These are phyloP conservation scores for Enoplosus armatus DNA, from an alignment of 2,797 vertebrate species.

Conservation along the genomic window DNA sequence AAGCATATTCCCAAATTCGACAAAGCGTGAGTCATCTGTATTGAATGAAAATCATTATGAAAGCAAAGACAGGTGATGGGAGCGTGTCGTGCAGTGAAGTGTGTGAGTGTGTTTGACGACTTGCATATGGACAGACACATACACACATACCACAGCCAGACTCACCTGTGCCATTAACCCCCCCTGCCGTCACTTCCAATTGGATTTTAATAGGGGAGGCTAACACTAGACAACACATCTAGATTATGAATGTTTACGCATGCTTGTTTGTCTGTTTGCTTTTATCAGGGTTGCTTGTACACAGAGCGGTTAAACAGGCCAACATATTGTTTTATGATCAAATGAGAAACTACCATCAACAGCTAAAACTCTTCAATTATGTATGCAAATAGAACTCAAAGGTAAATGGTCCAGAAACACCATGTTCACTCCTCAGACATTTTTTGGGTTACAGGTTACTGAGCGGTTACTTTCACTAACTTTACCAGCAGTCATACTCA, in stretches of 20 bases:
- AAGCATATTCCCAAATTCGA: neutral
- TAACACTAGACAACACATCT: neutral
- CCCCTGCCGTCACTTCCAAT: neutral
- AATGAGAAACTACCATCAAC: neutral
- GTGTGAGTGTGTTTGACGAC: slow-evolving; percentile 21
- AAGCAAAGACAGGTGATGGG: slow-evolving; percentile 38
- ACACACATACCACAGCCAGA: slow-evolving; percentile 44
- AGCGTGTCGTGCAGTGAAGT: slow-evolving; percentile 8
- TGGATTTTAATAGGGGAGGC: neutral
- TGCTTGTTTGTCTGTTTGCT: too few relatives aligned
- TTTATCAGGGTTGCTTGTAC: slow-evolving; percentile 2
- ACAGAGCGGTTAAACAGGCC: slow-evolving; percentile 12
- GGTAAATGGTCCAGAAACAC: neutral
- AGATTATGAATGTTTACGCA: neutral
- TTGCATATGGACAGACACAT: slow-evolving; percentile 25
- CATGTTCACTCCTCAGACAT: neutral
- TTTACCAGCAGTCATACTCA: slow-evolving; percentile 7
- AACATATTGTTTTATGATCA: neutral
- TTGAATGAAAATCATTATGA: slow-evolving; percentile 52
- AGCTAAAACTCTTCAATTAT: neutral
- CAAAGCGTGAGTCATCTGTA: slow-evolving; percentile 2
- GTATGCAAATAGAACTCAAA: neutral
- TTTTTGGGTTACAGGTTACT: neutral
- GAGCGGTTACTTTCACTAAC: neutral
- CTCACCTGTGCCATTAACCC: slow-evolving; percentile 53